A percentile compares a stretch with the other conserved stretches of the same genome.
Conservation (phyloP, 2,888 invertebrate species). For the Clostera curtula region DNA sequence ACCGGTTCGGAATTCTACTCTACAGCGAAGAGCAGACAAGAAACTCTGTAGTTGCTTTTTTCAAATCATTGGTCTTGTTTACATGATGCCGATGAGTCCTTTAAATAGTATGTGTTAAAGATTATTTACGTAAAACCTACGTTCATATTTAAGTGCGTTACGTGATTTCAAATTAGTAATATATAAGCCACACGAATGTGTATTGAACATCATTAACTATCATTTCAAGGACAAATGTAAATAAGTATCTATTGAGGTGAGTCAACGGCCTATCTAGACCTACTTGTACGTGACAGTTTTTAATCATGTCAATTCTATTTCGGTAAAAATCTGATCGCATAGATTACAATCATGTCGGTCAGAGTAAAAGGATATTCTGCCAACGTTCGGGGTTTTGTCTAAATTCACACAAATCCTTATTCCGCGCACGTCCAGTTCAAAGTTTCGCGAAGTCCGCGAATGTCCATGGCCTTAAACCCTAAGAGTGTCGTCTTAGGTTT, state of each 20-base stretch:
- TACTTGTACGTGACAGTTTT: conserved; percentile 7
- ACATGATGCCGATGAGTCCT: too few relatives aligned
- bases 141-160: too few relatives aligned
- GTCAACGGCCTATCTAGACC: conserved; percentile 2
- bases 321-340: conserved; percentile 16
- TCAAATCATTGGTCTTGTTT: too few relatives aligned
- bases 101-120: too few relatives aligned
- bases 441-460: conserved; percentile 40
- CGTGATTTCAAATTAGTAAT: too few relatives aligned
- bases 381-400: conserved; percentile 28
- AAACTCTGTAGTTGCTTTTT: too few relatives aligned
- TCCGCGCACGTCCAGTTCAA: conserved; percentile 36
- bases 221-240: conserved; percentile 3
- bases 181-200: too few relatives aligned
- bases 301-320: conserved; percentile 14
- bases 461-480: conserved; percentile 51
- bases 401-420: conserved; percentile 36
- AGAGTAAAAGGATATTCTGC: conserved; percentile 32
- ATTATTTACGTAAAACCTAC: too few relatives aligned
- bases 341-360: conserved; percentile 37
- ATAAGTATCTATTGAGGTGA: conserved; percentile 6
- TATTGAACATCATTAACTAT: neutral
- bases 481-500: conserved; percentile 37
- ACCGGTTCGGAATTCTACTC: too few relatives aligned
- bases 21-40: too few relatives aligned